Base-by-base conservation (phyloP, 1,140 invertebrate species). In the Caenorhabditis tropicalis region DNA sequence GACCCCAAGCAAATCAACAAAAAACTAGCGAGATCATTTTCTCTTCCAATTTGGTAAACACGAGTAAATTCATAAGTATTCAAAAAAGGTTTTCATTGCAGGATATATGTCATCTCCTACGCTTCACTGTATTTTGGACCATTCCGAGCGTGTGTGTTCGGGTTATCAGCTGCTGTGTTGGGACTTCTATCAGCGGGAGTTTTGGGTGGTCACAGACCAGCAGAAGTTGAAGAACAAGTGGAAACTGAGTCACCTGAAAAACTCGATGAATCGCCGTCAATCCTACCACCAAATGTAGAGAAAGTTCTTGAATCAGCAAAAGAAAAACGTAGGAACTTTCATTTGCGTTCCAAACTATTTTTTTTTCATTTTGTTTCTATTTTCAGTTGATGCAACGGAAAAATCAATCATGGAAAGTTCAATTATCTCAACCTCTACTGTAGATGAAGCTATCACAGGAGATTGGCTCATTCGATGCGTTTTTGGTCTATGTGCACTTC, bases 391-490 rank as follows among this genome's bases (percentile, higher is more conserved):
- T 53, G 29, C 79, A 53, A 36, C 79, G 3, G 51, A 81, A 53
- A 51, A 53, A 43, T 49, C 27, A 9, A 6, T 81, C 53, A 12
- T 81, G 10, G 79, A 53, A 33, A 81, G 46, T 43, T 81, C 51
- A 1, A 29, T 81, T 15, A 33, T 74, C 21, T 82, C 51, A 1
- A 82, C 53, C 21, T 24, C 27, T 60, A 51, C 60, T 6, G 53
- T 82, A n/a, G 84, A 89, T 21, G 53, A 46, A 49, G 70, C 92
- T 82, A 80, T 91, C 27, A 86, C 91, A 16, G 94, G 93, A 36
- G 93, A 94, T 87, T 92, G 92, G 74, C 95, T 94, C 85, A 93
- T 95, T 86, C 94, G 94, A 86, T 93, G 93, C 27, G 92, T 95
- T 21, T 86, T 94, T 39, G 95, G 94, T 91, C 93, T 93, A 1